Evolutionary conservation across 1,140 invertebrate genomes (phyloP), one percentile per base, ranked within the genome.

Genomic region (Latrodectus geometricus): DNA sequence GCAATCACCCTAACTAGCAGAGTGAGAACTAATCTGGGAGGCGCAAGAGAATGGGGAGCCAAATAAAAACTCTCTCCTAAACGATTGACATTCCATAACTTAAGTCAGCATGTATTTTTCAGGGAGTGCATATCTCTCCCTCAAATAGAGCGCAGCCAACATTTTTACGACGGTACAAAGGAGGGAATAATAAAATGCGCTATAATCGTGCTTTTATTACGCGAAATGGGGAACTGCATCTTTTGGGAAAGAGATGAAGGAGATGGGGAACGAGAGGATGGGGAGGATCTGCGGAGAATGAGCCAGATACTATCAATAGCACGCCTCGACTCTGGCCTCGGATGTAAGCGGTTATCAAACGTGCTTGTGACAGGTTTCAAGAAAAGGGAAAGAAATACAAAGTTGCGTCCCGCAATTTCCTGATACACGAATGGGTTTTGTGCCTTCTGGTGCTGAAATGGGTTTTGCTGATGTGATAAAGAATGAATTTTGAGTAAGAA

Each of bases 121-220:
- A 15, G 65, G 12, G 61, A 49, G 21, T 23, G 73, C 12, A 65
- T 23, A 50, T 35, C 69, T 70, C 75, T 69, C 70, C 69, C 17
- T 49, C n/a, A 74, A 54, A 69, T 23, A 70, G 68, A 81, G 54
- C 21, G 61, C n/a, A 79, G 77, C 69, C 66, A 72, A 54, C 69
- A 86, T 86, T 86, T 86, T 86, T 86, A 86, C 83, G 23, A 20
- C 65, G 56, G 65, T 48, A 86, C 83, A 86, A 86, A 78, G 48
- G 69, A 21, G 68, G 75, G 83, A 86, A 86, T 86, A 86, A 86
- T 86, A 86, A 86, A 86, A 86, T 50, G 83, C 83, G 70, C 74
- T 72, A 77, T 86, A 86, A 86, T 86, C 83, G 83, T 77, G 83
- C 83, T 86, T 86, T 86, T 86, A 86, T 86, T 86, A 78, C 83